Percentiles rank a stretch among this genome's conserved stretches.
These are phyloP conservation scores for Sus cebifrons DNA, from an alignment of 2,797 vertebrate species.

Conservation along the genomic window DNA sequence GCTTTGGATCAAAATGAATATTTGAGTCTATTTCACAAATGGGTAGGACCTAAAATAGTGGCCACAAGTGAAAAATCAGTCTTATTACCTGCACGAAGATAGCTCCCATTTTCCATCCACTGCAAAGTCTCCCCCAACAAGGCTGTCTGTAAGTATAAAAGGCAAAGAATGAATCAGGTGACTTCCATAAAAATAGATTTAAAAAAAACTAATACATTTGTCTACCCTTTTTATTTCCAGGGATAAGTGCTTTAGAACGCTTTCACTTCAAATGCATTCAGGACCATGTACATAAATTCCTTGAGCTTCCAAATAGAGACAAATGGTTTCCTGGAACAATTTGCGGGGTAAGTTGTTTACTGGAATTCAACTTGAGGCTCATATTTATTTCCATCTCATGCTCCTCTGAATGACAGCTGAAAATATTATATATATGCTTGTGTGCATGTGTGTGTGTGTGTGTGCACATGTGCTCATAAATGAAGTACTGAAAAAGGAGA, in stretches of 20 bases:
- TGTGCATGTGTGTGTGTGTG: background rate
- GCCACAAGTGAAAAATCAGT: background rate
- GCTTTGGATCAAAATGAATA: constrained; percentile 37
- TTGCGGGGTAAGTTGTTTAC: constrained; percentile 48
- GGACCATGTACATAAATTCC: background rate
- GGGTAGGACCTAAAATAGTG: background rate
- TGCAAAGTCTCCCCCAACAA: background rate
- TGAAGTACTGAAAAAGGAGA: background rate
- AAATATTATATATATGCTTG: background rate
- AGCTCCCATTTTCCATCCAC: background rate
- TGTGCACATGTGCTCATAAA: background rate
- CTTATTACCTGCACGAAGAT: fast-evolving
- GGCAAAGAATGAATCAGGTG: background rate
- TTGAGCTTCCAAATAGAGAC: constrained; percentile 37
- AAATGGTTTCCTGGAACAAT: constrained; percentile 59
- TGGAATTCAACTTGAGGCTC: constrained; percentile 35
- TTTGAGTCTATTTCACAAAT: background rate
- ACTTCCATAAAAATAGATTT: constrained; percentile 1
- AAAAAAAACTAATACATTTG: background rate
- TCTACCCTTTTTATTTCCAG: constrained; percentile 17
- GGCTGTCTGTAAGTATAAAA: background rate
- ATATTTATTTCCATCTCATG: constrained; percentile 48
- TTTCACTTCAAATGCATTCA: constrained; percentile 27
- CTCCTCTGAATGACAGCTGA: constrained; percentile 7
- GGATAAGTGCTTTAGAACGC: background rate